Conservation (phyloP, 2,888 invertebrate species). For the Lobophora halterata region DNA sequence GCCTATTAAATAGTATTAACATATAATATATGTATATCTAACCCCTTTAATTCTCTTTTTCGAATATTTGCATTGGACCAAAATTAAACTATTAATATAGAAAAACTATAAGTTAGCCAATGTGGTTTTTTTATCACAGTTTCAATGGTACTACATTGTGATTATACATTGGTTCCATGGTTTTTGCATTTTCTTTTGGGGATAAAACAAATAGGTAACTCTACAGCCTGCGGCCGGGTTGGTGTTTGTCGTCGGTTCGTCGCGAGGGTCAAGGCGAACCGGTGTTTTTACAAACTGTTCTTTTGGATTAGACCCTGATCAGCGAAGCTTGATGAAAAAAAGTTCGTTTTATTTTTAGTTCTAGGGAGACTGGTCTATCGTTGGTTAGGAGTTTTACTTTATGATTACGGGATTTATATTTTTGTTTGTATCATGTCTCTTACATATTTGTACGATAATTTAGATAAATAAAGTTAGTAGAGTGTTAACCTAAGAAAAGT, state of each 20-base stretch:
- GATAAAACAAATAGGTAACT: slow-evolving; percentile 25
- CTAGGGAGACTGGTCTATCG: slow-evolving; percentile 4
- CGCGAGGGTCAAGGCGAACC: slow-evolving; percentile 45
- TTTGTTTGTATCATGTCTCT: too few species aligned
- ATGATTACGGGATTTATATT: too few species aligned
- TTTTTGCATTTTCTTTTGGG: slow-evolving; percentile 20
- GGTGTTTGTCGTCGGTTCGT: slow-evolving; percentile 28
- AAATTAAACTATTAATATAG: too few species aligned
- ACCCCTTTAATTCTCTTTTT: too few species aligned
- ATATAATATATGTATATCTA: too few species aligned
- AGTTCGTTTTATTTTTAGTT: slow-evolving; percentile 13
- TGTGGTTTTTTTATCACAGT: not conserved
- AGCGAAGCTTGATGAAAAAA: slow-evolving; percentile 18
- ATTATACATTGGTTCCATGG: not conserved
- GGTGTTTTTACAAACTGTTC: slow-evolving; percentile 34
- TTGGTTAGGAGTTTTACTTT: not conserved
- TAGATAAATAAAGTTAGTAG: too few species aligned
- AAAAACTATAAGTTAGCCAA: too few species aligned
- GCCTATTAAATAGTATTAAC: too few species aligned
- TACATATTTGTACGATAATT: too few species aligned
- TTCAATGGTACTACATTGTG: not conserved
- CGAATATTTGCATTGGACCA: too few species aligned
- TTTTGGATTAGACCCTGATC: slow-evolving; percentile 32
- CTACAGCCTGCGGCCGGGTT: slow-evolving; percentile 22
- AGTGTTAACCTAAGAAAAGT: too few species aligned